Evolutionary conservation across 1,140 invertebrate species (phyloP).

Genomic region (Subanguina moxae): DNA sequence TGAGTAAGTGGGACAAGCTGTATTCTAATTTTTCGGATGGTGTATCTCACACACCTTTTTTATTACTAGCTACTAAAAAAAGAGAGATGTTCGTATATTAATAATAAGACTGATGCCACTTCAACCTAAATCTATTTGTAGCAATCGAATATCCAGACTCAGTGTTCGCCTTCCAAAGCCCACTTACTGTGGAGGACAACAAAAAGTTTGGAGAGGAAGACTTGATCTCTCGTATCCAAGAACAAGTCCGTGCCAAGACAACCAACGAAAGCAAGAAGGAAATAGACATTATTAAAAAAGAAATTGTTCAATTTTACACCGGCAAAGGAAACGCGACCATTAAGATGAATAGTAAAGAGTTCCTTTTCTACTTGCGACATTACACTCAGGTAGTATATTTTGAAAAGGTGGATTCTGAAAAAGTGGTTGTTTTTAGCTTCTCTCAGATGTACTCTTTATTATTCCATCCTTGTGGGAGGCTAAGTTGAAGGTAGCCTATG

Average conservation of each 20-base stretch:
- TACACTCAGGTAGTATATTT: conserved; percentile 33
- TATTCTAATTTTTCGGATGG: no score
- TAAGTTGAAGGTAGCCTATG: conserved; percentile 26
- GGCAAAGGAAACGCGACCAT: neutral
- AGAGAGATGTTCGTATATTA: neutral
- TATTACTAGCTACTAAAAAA: neutral
- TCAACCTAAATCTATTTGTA: neutral
- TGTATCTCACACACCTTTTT: neutral
- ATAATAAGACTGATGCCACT: neutral
- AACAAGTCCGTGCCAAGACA: conserved; percentile 1
- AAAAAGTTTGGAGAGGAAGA: conserved; percentile 17
- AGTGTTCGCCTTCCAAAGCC: conserved; percentile 22
- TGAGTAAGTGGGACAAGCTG: no score
- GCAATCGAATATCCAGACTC: conserved; percentile 32
- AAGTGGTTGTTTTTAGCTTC: conserved; percentile 23
- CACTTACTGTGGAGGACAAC: conserved; percentile 21
- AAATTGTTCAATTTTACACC: conserved; percentile 1
- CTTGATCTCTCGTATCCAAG: conserved; percentile 20
- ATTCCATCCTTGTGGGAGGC: conserved; percentile 32
- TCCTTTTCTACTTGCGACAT: conserved; percentile 33
- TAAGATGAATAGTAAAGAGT: conserved; percentile 3
- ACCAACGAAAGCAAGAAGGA: neutral
- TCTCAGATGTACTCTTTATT: conserved; percentile 42
- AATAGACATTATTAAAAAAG: neutral
- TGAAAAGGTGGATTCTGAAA: neutral